These are phyloP conservation scores for Nycticorax nycticorax DNA, from an alignment of 2,113 vertebrate genomes.

Conservation along the genomic window DNA sequence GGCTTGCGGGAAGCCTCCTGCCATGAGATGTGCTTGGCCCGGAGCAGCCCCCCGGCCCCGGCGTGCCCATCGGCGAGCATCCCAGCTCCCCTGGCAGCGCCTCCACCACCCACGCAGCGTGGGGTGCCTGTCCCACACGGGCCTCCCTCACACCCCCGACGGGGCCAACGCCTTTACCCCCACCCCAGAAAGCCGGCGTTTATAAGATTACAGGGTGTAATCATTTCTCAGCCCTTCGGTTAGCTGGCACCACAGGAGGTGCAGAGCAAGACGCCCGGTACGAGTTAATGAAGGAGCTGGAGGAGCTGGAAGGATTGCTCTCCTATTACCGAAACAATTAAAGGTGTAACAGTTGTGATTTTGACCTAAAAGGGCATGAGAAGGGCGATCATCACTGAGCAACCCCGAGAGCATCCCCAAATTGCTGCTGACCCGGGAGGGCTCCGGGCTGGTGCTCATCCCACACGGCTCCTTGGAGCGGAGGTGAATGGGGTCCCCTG, in stretches of 20 bases:
- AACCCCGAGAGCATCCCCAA: not conserved
- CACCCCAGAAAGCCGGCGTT: too few relatives aligned
- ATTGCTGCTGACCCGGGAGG: not conserved
- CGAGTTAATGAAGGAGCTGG: not conserved
- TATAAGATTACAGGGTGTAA: not conserved
- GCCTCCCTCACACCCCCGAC: too few relatives aligned
- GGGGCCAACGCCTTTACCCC: not conserved
- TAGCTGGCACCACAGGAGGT: too few relatives aligned
- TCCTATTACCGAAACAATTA: not conserved
- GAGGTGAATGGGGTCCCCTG: not conserved
- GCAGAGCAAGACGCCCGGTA: not conserved
- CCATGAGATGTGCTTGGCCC: not conserved
- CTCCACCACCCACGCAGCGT: fast-evolving
- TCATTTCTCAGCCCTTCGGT: not conserved
- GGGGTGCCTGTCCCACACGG: not conserved
- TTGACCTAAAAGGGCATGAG: not conserved
- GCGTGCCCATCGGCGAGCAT: not conserved
- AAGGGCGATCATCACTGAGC: not conserved
- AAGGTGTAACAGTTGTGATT: not conserved
- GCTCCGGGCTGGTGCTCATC: fast-evolving
- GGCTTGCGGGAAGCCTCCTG: not conserved
- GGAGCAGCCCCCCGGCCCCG: not conserved
- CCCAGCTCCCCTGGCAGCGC: not conserved
- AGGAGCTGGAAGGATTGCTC: not conserved
- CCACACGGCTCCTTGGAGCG: fast-evolving